phyloP scores from a whole-genome alignment of 2,113 vertebrate species.

The Ammodytes dubius region DNA sequence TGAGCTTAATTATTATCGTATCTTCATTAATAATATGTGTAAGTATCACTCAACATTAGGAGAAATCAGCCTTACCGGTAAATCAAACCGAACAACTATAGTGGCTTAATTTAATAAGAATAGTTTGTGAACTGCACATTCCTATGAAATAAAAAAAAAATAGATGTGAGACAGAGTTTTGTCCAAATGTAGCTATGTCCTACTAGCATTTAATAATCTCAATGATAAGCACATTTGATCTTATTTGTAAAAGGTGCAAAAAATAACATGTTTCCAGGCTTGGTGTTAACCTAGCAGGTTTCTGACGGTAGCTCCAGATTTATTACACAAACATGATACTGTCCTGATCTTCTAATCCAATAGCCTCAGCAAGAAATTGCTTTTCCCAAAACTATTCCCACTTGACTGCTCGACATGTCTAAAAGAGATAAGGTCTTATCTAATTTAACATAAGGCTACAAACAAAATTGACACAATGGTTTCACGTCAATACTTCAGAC shows the following conservation, averaged over 20 bases:
- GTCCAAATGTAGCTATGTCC: neutral
- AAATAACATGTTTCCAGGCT: neutral
- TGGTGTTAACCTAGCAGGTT: neutral
- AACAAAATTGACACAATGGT: neutral
- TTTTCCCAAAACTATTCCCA: neutral
- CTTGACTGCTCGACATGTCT: neutral
- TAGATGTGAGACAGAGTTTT: neutral
- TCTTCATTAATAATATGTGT: neutral
- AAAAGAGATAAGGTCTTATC: neutral
- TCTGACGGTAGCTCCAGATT: neutral
- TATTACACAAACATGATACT: neutral
- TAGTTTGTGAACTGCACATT: neutral
- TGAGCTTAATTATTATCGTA: neutral
- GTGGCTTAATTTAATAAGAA: neutral
- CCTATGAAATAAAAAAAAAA: neutral
- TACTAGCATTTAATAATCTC: neutral
- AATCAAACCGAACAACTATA: neutral
- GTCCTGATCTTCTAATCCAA: neutral
- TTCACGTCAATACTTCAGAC: neutral
- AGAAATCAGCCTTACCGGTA: neutral
- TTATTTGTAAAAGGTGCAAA: neutral
- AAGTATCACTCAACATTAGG: neutral
- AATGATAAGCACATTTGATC: neutral
- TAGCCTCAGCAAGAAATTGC: neutral
- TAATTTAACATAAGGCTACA: neutral